Base-by-base conservation (phyloP, 2,797 vertebrate genomes). In the Etheostoma perlongum region DNA sequence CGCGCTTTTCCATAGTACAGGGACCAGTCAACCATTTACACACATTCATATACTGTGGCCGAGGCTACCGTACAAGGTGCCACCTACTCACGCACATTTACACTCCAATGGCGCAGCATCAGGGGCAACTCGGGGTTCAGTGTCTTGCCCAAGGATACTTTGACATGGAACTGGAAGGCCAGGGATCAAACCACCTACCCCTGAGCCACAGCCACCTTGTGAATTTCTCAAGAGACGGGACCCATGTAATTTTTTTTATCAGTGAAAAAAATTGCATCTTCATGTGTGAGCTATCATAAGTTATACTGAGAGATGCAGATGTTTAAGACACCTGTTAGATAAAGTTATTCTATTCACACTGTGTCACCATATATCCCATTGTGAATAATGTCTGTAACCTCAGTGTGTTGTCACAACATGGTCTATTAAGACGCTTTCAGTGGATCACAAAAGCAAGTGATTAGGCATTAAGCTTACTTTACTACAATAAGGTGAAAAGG, bases 351-450 rank as follows among this genome's bases (percentile, higher is more conserved):
- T 92, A 83, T 69, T 83, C 89, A 91, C 83, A 90, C 91, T 93
- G 92, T 94, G 93, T 94, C 93, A 90, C 78, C 70, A 76, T 92
- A 94, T 85, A 86, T 94, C 92, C 94, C 92, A 93, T 94, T 95
- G 95, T 95, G 94, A 96, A 95, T 93, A 95, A 96, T 95, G 96
- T 95, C 96, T 94, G 88, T 94, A 96, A 96, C 96, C 96, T 95
- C 95, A 94, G 95, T 6, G 8, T 63, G 82, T 75, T 76, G 94
- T 95, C 94, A 95, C 95, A 93, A 94, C 82, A 91, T 90, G 93
- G 94, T 94, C 95, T 95, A 95, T 96, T 95, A 92, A 94, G 94
- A 95, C 63, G 94, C 93, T 95, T 95, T 92, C 92, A 62, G 85
- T 91, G 92, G 92, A 95, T 92, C 94, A 95, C 91, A 96, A 96